These are phyloP conservation scores for Okamejei kenojei DNA, from an alignment of 2,797 vertebrate species.

Conservation along the genomic window DNA sequence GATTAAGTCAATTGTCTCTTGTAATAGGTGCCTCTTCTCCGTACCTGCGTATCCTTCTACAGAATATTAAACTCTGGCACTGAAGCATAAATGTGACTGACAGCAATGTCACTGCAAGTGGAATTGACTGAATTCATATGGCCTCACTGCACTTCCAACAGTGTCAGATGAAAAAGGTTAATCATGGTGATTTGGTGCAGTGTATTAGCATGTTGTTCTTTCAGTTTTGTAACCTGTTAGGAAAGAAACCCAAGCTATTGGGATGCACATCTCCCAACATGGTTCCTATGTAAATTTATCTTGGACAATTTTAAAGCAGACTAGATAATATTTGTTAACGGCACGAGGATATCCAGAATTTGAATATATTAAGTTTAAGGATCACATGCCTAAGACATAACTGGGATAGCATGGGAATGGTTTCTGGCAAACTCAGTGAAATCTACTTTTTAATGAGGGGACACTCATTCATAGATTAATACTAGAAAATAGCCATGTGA, in stretches of 20 bases:
- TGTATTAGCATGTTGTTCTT: background rate
- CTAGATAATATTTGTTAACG: background rate
- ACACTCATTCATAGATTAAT: background rate
- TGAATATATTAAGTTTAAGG: background rate
- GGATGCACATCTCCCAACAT: background rate
- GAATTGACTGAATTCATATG: background rate
- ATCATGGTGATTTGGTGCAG: background rate
- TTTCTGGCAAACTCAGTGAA: background rate
- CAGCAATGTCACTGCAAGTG: background rate
- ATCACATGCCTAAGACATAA: background rate
- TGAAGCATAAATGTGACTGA: conserved; percentile 9
- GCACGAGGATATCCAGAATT: background rate
- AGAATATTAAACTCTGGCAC: background rate
- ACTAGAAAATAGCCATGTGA: background rate
- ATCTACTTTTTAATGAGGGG: background rate
- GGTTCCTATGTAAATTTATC: background rate
- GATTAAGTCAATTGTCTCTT: conserved; percentile 7
- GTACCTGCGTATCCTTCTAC: background rate
- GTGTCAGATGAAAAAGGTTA: background rate
- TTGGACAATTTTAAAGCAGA: background rate
- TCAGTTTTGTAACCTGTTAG: background rate
- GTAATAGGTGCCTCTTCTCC: background rate
- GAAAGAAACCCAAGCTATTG: background rate
- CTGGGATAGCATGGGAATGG: background rate
- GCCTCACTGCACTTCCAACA: background rate